Conservation (phyloP, 2,797 vertebrate species). For the Spheniscus humboldti region DNA sequence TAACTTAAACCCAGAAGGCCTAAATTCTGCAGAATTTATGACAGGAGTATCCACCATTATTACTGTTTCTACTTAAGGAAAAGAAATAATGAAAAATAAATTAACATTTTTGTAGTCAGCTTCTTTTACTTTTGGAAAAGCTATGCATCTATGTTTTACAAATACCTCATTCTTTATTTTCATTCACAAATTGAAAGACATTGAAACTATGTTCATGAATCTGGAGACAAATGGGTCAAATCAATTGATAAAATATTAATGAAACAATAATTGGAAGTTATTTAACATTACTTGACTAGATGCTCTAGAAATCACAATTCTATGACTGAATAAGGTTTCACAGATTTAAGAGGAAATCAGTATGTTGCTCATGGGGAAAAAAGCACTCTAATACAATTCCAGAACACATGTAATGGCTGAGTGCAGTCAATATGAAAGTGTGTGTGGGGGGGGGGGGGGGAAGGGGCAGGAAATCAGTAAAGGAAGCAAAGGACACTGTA, state of each 20-base stretch:
- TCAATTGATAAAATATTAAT: neutral
- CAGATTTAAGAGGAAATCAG: neutral
- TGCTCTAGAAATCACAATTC: neutral
- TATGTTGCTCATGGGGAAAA: neutral
- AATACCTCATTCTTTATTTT: neutral
- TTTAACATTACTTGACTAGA: neutral
- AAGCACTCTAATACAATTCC: neutral
- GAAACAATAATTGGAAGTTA: neutral
- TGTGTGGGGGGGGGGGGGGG: too few species aligned
- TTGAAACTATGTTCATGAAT: neutral
- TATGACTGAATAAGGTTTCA: neutral
- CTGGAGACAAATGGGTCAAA: neutral
- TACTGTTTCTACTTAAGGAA: neutral
- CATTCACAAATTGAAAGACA: neutral
- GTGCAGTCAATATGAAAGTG: neutral
- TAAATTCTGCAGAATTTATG: neutral
- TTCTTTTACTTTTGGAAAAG: neutral
- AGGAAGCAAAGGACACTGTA: neutral
- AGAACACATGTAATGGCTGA: neutral
- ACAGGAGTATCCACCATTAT: neutral
- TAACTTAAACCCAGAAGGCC: neutral
- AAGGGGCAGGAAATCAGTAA: neutral
- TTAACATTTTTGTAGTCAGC: neutral
- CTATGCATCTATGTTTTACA: neutral
- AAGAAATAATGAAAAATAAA: neutral